Conservation (phyloP, 2,113 vertebrate species). For the Malurus melanocephalus region DNA sequence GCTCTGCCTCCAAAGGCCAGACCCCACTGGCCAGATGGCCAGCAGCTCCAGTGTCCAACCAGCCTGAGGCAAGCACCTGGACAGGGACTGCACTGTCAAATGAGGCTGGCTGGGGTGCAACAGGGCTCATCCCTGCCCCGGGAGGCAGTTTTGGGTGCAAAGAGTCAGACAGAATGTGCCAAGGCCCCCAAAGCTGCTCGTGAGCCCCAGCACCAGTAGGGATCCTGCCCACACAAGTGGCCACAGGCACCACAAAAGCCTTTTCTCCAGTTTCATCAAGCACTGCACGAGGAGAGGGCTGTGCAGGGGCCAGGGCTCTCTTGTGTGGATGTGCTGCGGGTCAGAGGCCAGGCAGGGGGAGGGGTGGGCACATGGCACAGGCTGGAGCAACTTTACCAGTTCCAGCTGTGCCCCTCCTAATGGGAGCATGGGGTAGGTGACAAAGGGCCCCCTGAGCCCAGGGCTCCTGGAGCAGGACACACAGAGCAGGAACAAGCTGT, state of each 20-base stretch:
- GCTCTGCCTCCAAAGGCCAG: background rate
- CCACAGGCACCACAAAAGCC: background rate
- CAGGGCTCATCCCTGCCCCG: accelerated
- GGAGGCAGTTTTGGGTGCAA: background rate
- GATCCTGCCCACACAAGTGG: background rate
- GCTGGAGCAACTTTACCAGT: background rate
- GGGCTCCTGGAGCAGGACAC: background rate
- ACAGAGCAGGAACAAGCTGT: background rate
- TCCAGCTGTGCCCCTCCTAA: background rate
- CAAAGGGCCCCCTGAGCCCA: background rate
- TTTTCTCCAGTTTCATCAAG: background rate
- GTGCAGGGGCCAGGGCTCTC: background rate
- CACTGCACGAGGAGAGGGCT: background rate
- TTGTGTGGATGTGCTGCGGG: background rate
- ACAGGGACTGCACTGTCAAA: background rate
- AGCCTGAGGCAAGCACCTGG: background rate
- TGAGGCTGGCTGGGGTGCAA: background rate
- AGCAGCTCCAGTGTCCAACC: background rate
- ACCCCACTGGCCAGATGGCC: background rate
- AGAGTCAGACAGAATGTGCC: background rate
- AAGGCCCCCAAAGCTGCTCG: background rate
- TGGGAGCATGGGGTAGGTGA: background rate
- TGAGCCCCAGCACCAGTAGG: accelerated
- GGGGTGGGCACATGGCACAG: accelerated
- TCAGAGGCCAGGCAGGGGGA: background rate